phyloP scores from a whole-genome alignment of 2,113 vertebrate species.

The Sander vitreus region DNA sequence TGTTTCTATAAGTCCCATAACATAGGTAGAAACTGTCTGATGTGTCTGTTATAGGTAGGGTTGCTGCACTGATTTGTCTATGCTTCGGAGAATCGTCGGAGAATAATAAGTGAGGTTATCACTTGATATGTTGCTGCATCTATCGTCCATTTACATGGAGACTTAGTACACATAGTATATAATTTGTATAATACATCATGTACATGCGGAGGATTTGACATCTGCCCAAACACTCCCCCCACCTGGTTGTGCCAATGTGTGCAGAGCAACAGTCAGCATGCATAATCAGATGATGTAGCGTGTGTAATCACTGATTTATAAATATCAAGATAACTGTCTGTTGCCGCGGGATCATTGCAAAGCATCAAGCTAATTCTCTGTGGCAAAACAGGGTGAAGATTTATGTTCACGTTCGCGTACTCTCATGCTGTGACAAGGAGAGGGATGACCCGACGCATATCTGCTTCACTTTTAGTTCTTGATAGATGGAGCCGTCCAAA shows the following conservation, averaged over 20 bases:
- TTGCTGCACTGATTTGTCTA: too few relatives aligned
- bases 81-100: background rate
- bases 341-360: constrained; percentile 67
- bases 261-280: background rate
- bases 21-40: too few relatives aligned
- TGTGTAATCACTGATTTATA: constrained; percentile 61
- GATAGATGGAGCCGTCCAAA: constrained; percentile 79
- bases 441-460: constrained; percentile 79
- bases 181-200: background rate
- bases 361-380: constrained; percentile 61
- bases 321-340: constrained; percentile 47
- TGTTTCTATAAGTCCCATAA: too few relatives aligned
- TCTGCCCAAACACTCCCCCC: background rate
- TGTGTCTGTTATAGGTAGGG: too few relatives aligned
- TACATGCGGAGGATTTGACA: constrained; percentile 1
- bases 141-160: background rate
- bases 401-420: constrained; percentile 67
- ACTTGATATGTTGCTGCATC: background rate
- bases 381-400: constrained; percentile 74
- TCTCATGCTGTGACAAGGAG: constrained; percentile 78
- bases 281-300: constrained; percentile 66
- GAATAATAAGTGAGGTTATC: background rate
- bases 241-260: background rate
- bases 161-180: background rate
- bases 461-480: constrained; percentile 78